Conservation (phyloP, 1,140 invertebrate species). For the Episyrphus balteatus region DNA sequence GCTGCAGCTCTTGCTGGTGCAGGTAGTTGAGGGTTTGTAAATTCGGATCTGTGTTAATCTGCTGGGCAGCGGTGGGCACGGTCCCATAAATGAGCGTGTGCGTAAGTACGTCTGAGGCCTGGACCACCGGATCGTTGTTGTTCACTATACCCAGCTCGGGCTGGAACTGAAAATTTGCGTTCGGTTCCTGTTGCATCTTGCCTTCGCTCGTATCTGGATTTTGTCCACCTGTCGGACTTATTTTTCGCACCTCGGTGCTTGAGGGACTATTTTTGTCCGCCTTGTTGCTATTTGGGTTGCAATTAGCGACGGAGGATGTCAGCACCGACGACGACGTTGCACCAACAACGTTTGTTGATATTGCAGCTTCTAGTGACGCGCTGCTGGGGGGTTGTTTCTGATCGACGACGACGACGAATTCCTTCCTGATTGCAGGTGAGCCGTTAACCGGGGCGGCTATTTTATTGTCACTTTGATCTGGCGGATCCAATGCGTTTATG, state of each 20-base stretch:
- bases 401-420: not conserved
- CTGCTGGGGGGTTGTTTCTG: not conserved
- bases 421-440: not conserved
- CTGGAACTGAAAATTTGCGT: slow-evolving; percentile 36
- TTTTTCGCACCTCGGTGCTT: too few relatives aligned
- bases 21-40: slow-evolving; percentile 18
- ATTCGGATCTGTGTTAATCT: slow-evolving; percentile 20
- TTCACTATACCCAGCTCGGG: slow-evolving; percentile 34
- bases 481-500: slow-evolving; percentile 8
- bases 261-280: not conserved
- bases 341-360: too few relatives aligned
- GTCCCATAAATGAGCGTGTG: slow-evolving; percentile 33
- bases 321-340: not conserved
- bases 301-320: not conserved
- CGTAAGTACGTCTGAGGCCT: slow-evolving; percentile 24
- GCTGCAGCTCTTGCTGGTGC: slow-evolving; percentile 30
- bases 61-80: slow-evolving; percentile 18
- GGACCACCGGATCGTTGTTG: slow-evolving; percentile 26
- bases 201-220: slow-evolving; percentile 1
- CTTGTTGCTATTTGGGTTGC: slow-evolving; percentile 1
- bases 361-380: too few relatives aligned
- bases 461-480: not conserved
- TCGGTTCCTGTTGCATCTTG: slow-evolving; percentile 37
- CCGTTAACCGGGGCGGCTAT: not conserved
- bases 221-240: too few relatives aligned